A percentile compares a stretch with the other conserved stretches of the same genome.
phyloP scores from a whole-genome alignment of 2,797 vertebrate genomes.

The Botia kubotai region DNA sequence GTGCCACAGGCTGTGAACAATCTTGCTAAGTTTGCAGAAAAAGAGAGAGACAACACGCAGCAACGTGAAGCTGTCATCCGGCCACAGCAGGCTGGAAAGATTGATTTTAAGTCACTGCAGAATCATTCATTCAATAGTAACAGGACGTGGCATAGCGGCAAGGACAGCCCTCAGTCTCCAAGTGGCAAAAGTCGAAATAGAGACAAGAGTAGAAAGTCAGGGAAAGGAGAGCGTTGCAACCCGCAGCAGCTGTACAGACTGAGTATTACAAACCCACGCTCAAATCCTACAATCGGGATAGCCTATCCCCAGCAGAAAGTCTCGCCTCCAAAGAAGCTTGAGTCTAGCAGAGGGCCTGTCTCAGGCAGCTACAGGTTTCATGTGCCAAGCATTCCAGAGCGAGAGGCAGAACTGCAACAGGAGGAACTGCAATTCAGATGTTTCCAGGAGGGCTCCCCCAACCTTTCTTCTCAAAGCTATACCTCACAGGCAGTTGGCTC shows the following conservation, averaged over 20 bases:
- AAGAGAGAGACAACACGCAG: slow-evolving; percentile 82
- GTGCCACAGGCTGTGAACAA: slow-evolving; percentile 72
- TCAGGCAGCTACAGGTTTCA: slow-evolving; percentile 86
- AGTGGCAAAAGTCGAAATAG: slow-evolving; percentile 81
- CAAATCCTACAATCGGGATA: slow-evolving; percentile 86
- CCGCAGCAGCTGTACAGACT: slow-evolving; percentile 90
- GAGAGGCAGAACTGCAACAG: slow-evolving; percentile 82
- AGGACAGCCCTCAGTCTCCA: slow-evolving; percentile 82
- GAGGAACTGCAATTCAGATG: slow-evolving; percentile 84
- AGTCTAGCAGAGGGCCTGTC: slow-evolving; percentile 73
- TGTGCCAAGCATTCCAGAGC: slow-evolving; percentile 81
- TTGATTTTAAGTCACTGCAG: slow-evolving; percentile 87
- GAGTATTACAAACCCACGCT: slow-evolving; percentile 82
- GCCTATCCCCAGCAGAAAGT: slow-evolving; percentile 89
- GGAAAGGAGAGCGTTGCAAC: slow-evolving; percentile 82
- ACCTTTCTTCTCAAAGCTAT: slow-evolving; percentile 86
- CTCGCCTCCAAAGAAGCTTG: slow-evolving; percentile 84
- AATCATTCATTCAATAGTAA: slow-evolving; percentile 80
- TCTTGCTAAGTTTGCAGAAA: slow-evolving; percentile 71
- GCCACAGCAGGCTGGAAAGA: slow-evolving; percentile 86
- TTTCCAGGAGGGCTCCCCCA: slow-evolving; percentile 83
- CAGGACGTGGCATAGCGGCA: slow-evolving; percentile 81
- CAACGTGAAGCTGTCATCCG: slow-evolving; percentile 91
- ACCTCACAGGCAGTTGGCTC: slow-evolving; percentile 87
- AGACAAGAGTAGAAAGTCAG: slow-evolving; percentile 80